Base-by-base conservation (phyloP, 64 coral and sea anemone genomes). In the Trachythela sp. region DNA sequence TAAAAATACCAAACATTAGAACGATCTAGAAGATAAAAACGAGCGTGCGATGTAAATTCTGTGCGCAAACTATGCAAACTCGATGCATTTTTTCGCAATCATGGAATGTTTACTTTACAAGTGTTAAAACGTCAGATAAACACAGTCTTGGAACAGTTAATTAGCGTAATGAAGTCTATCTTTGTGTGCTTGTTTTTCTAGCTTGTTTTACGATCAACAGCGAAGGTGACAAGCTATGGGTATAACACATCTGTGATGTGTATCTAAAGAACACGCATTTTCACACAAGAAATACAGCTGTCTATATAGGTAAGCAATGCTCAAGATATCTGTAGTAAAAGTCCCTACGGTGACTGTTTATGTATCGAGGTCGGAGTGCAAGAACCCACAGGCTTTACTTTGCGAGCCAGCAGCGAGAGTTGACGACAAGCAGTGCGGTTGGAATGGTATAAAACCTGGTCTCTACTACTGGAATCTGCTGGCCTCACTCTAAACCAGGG, bases 121-220 rank as follows among this genome's bases (percentile, higher is more conserved):
- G 75, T 80, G 75, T 80, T 80, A 80, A 80, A 80, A 80, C 37
- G 75, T 80, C 75, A 39, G 30, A 80, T 80, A 80, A 80, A 80
- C 75, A 80, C 75, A 34, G 75, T 80, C 75, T 30, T 39, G 75
- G 75, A 80, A 80, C 75, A 80, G 75, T 80, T 80, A 35, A 80
- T 80, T 80, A 80, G 75, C 4, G 33, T 80, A 36, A 80, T 80
- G 75, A 8, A 80, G 33, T 80, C 75, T 37, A 80, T 39, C 33
- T 80, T 34, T 35, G 27, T 39, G 32, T 3, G 30, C 75, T 39
- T 80, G 75, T 80, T 80, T 80, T 80, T 39, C 27, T 80, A 80
- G 75, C 75, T 80, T 80, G 75, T 80, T 80, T 80, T 80, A 80
- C 75, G 37, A 80, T 80, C 75, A 80, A 36, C 75, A 36, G 4